These are phyloP conservation scores for Meta bourneti DNA, from an alignment of 2,888 invertebrate species.

Conservation along the genomic window DNA sequence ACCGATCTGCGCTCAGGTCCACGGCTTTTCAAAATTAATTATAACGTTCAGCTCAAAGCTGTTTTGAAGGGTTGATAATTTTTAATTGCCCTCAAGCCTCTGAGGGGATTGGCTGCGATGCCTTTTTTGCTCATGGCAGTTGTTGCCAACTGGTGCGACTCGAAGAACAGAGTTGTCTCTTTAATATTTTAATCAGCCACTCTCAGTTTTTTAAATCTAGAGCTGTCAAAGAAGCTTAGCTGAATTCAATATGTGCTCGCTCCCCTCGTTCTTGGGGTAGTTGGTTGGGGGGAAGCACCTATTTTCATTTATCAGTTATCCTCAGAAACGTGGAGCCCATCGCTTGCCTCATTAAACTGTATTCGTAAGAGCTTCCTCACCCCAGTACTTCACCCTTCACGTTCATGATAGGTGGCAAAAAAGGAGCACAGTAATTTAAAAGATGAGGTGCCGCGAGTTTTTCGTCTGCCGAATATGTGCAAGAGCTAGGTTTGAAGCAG, in stretches of 20 bases:
- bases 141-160: neutral
- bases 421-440: constrained; percentile 32
- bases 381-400: neutral
- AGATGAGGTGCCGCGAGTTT: constrained; percentile 11
- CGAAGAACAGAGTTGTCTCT: neutral
- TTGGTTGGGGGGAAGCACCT: constrained; percentile 13
- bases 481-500: too few relatives aligned
- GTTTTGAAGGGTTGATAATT: neutral
- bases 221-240: neutral
- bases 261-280: constrained; percentile 7
- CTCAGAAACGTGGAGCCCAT: constrained; percentile 36
- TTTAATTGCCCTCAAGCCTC: neutral
- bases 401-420: constrained; percentile 3
- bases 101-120: too few relatives aligned
- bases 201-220: neutral
- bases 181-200: constrained; percentile 32
- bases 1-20: too few relatives aligned
- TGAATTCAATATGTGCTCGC: constrained; percentile 35
- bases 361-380: constrained; percentile 5
- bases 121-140: too few relatives aligned
- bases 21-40: neutral
- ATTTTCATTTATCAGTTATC: constrained; percentile 61
- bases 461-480: neutral
- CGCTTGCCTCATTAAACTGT: constrained; percentile 58
- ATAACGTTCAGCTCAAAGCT: neutral